Conservation (phyloP, 2,797 vertebrate genomes). For the Anisognathus igniventris region DNA sequence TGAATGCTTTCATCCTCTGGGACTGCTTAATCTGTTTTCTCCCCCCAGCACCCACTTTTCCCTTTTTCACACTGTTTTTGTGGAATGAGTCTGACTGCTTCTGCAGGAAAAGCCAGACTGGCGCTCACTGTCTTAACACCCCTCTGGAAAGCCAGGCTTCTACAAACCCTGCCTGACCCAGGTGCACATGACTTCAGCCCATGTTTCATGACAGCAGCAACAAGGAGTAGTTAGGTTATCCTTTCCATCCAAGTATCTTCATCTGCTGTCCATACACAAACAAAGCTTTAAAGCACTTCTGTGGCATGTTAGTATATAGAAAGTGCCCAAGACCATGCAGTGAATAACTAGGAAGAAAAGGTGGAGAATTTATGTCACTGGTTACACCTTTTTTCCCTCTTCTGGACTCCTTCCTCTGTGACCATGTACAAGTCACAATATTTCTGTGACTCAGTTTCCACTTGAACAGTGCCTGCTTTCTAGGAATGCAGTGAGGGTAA, state of each 20-base stretch:
- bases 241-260: not conserved
- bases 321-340: not conserved
- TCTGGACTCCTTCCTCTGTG: not conserved
- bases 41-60: not conserved
- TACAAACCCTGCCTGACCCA: not conserved
- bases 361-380: not conserved
- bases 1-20: not conserved
- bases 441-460: not conserved
- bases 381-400: not conserved
- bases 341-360: not conserved
- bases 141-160: not conserved
- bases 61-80: not conserved
- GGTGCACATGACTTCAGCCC: not conserved
- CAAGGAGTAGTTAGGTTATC: not conserved
- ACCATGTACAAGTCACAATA: not conserved
- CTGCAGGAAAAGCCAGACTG: not conserved
- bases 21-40: not conserved
- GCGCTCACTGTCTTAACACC: accelerated
- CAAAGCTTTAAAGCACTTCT: not conserved
- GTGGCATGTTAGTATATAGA: not conserved
- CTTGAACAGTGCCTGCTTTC: not conserved
- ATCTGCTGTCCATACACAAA: accelerated
- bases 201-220: not conserved
- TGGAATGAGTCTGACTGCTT: not conserved
- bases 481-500: not conserved